phyloP scores from a whole-genome alignment of 1,140 invertebrate genomes.

The Diabrotica undecimpunctata region DNA sequence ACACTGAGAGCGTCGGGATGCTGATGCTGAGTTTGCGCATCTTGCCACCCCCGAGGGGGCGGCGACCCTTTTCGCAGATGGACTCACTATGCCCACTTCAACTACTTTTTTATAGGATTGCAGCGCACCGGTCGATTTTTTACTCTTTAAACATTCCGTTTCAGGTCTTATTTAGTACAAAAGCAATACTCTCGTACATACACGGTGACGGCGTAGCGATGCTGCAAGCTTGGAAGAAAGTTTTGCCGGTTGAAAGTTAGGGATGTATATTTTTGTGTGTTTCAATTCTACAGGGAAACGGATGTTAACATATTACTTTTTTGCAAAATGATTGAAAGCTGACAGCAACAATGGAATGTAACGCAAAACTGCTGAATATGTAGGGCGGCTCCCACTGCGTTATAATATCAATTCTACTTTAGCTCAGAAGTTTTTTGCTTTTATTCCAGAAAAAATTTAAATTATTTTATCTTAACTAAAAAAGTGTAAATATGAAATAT shows the following conservation, averaged over 20 bases:
- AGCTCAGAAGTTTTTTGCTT: no score
- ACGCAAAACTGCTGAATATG: not conserved
- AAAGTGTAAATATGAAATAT: no score
- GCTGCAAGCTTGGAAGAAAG: not conserved
- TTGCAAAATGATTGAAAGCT: not conserved
- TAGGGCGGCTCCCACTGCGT: not conserved
- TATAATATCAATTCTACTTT: not conserved
- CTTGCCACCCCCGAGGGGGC: constrained; percentile 8
- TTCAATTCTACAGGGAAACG: no score
- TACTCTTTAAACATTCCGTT: constrained; percentile 6
- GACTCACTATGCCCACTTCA: constrained; percentile 15
- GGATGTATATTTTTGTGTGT: no score
- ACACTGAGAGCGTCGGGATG: constrained; percentile 23
- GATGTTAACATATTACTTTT: no score
- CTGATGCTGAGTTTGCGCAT: constrained; percentile 21
- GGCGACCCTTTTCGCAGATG: constrained; percentile 18
- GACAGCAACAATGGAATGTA: not conserved
- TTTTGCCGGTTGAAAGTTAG: no score
- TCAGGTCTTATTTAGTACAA: constrained; percentile 6
- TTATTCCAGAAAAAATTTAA: no score
- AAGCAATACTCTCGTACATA: not conserved
- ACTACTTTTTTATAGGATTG: constrained; percentile 17
- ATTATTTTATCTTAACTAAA: no score
- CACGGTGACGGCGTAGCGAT: not conserved
- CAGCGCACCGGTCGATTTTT: constrained; percentile 16